Conservation (phyloP, 2,888 invertebrate genomes). For the Drosophila nr. medialis region DNA sequence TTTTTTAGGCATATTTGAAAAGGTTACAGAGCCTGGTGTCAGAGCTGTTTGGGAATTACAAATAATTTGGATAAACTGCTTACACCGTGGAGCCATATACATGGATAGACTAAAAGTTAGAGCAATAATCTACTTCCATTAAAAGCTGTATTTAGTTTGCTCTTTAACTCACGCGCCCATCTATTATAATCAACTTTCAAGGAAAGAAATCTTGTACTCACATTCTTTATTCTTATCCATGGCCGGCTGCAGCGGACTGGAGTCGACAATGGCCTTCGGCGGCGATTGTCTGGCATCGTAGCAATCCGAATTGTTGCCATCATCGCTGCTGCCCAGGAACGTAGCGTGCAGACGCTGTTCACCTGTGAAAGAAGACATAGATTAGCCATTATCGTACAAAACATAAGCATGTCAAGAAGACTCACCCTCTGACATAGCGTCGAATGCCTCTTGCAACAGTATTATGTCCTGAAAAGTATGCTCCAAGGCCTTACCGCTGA, state of each 20-base stretch:
- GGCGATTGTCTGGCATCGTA: constrained; percentile 88
- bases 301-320: constrained; percentile 83
- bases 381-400: not conserved
- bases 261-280: constrained; percentile 96
- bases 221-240: constrained; percentile 99
- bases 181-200: not conserved
- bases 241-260: constrained; percentile 95
- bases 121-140: not conserved
- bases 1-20: not conserved
- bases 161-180: not conserved
- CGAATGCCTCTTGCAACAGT: constrained; percentile 83
- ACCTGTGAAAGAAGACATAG: constrained; percentile 62
- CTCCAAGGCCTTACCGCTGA: constrained; percentile 82
- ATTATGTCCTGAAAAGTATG: constrained; percentile 83
- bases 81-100: not conserved
- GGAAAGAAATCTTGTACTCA: constrained; percentile 86
- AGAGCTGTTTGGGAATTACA: not conserved
- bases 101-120: not conserved
- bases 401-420: not conserved
- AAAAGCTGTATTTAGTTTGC: not conserved
- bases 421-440: constrained; percentile 85
- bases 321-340: constrained; percentile 83
- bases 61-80: not conserved
- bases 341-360: constrained; percentile 84
- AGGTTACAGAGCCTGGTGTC: not conserved